Percentiles rank a stretch among this genome's conserved stretches.
Conservation (phyloP, 2,797 vertebrate genomes). For the Silurus lanzhouensis region DNA sequence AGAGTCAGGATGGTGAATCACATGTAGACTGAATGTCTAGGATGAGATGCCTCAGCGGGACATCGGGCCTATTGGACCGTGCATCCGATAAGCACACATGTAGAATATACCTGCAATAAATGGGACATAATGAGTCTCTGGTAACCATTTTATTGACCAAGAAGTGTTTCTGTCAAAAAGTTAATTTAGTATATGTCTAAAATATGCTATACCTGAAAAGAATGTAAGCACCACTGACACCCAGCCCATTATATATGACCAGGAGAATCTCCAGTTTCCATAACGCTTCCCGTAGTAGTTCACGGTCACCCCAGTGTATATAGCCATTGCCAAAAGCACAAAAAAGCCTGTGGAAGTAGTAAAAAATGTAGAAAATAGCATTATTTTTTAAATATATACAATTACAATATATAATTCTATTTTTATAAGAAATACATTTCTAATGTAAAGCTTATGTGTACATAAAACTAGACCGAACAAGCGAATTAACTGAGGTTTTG, state of each 20-base stretch:
- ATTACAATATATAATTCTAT: background rate
- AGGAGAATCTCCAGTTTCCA: constrained; percentile 81
- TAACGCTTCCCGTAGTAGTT: constrained; percentile 83
- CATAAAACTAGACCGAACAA: background rate
- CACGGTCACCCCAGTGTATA: constrained; percentile 81
- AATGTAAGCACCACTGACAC: constrained; percentile 81
- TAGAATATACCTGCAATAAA: constrained; percentile 78
- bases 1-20: constrained; percentile 43
- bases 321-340: constrained; percentile 82
- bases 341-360: constrained; percentile 71
- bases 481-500: background rate
- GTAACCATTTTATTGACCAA: background rate
- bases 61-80: constrained; percentile 77
- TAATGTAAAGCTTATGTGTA: background rate
- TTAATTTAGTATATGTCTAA: background rate
- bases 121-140: background rate
- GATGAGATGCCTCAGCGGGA: constrained; percentile 66
- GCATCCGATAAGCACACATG: constrained; percentile 84
- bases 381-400: too few species aligned
- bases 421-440: background rate
- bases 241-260: constrained; percentile 85
- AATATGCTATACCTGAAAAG: constrained; percentile 75
- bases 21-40: constrained; percentile 27
- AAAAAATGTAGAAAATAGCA: too few species aligned
- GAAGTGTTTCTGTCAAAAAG: background rate